Evolutionary conservation across 2,797 vertebrate genomes (phyloP).

Genomic region (Pelochelys cantorii): DNA sequence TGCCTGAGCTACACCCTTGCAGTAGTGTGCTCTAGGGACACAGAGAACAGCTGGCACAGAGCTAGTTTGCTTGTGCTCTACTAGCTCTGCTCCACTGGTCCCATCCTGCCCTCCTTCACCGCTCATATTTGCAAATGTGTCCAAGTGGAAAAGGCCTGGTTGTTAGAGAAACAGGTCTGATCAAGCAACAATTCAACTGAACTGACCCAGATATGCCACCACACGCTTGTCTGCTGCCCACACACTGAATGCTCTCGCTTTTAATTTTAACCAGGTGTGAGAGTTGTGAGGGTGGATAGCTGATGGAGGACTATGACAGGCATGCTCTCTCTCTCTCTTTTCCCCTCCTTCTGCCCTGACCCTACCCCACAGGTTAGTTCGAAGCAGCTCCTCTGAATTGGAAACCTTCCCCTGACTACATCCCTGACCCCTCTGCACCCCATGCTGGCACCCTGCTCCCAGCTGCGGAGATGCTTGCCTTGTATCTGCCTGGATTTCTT

Average conservation of each 20-base stretch:
- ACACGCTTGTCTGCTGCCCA: neutral
- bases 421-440: neutral
- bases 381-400: neutral
- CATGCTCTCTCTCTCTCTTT: neutral
- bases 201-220: neutral
- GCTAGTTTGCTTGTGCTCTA: neutral
- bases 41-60: neutral
- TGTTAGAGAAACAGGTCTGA: neutral
- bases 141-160: neutral
- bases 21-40: neutral
- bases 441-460: neutral
- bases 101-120: neutral
- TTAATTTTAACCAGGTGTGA: neutral
- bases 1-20: too few relatives aligned
- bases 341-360: neutral
- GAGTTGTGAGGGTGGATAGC: neutral
- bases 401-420: neutral
- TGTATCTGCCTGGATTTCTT: neutral
- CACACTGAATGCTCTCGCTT: neutral
- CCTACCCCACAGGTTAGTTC: neutral
- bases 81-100: fast-evolving
- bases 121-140: neutral
- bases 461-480: neutral
- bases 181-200: neutral
- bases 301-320: neutral